phyloP scores from a whole-genome alignment of 2,797 vertebrate genomes.

The Aldrovandia affinis region DNA sequence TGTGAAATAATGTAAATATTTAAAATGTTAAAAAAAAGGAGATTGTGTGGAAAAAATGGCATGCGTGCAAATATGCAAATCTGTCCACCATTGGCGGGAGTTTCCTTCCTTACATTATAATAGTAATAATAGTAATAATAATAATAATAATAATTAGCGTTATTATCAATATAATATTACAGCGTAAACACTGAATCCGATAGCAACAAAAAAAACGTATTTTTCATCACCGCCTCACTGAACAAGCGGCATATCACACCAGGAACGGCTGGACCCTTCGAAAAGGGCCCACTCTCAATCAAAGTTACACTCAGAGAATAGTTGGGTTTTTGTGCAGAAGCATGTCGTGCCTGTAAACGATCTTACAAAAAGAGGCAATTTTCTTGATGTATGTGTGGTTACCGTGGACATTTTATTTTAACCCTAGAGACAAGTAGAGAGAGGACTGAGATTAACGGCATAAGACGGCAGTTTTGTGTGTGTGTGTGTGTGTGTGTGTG shows the following conservation, averaged over 20 bases:
- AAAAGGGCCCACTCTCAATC: constrained; percentile 90
- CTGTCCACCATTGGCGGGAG: no score
- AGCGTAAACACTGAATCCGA: background rate
- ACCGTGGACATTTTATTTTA: constrained; percentile 80
- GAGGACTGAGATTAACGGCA: constrained; percentile 41
- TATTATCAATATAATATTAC: no score
- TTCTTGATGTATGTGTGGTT: constrained; percentile 88
- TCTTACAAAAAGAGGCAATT: constrained; percentile 89
- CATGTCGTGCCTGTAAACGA: constrained; percentile 96
- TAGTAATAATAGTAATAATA: no score
- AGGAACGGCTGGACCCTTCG: constrained; percentile 87
- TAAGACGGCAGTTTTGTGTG: background rate
- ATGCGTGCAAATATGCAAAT: no score
- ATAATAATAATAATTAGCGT: no score
- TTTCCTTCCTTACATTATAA: no score
- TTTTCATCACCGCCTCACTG: constrained; percentile 87
- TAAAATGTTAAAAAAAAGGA: no score
- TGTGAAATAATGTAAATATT: no score
- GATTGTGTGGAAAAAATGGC: no score
- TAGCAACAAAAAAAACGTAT: constrained; percentile 77
- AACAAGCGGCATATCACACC: constrained; percentile 89
- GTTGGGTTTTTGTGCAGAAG: constrained; percentile 88
- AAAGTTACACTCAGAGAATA: constrained; percentile 93
- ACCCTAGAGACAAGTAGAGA: constrained; percentile 73
- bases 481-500: no score